Evolutionary conservation across 2,113 vertebrate genomes (phyloP), one percentile per base, ranked within the genome.

Genomic region (Caloenas nicobarica): DNA sequence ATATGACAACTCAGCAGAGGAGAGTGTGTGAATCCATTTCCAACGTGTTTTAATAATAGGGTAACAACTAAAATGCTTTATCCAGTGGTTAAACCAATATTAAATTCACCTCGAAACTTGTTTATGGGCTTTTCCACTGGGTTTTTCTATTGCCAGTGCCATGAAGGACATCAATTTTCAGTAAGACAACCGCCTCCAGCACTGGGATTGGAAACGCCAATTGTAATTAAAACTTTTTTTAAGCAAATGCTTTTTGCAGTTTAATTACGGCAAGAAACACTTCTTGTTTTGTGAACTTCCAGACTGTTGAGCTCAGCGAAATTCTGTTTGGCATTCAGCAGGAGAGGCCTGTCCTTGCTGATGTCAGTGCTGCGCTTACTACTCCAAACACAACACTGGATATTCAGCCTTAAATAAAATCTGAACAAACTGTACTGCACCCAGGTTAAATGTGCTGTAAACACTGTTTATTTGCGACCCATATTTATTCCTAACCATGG

Each of bases 161-260:
- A 3, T 82, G 82, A 97, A 96, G 89, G 95, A 92, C 96, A 96
- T 93, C 91, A 96, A 70, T 95, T 97, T 96, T 95, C 95, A 89
- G 81, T 76, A 93, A 95, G 92, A 96, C 91, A 96, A 72, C 70
- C 0, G 62, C 94, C 95, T 97, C 94, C 78, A 96, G 96, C 95
- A 73, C 83, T 95, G 81, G 95, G 92, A 95, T 94, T 92, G 92
- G 88, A 97, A 97, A 96, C 1, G 3, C 96, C 95, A 96, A 56
- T 93, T 96, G 95, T 96, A 97, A 97, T 96, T 96, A 96, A 92
- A 96, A 94, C 86, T 58, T 89, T 73, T 50, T 88, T 69, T 60
- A 96, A 96, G 76, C 88, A 94, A 95, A 86, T 72, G 38, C 68
- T 88, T 88, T 91, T 92, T 91, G 89, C 70, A 87, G 86, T 93